A percentile compares a stretch with the other conserved stretches of the same genome.
These are phyloP conservation scores for Clamator glandarius DNA, from an alignment of 2,797 vertebrate species.

Conservation along the genomic window DNA sequence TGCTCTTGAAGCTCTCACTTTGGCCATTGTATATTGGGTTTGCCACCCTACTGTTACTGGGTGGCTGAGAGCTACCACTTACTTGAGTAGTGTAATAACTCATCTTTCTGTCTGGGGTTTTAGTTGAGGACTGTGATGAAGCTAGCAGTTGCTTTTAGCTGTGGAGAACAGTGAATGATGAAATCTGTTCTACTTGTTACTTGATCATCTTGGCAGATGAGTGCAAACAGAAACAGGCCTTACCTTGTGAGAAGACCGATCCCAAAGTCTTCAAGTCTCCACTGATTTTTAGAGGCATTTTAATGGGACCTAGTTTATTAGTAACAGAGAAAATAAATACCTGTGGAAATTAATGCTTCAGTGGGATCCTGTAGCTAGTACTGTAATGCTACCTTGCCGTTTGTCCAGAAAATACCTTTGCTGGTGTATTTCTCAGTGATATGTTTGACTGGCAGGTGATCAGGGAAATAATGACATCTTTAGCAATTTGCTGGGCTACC, in stretches of 20 bases:
- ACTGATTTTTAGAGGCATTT: background rate
- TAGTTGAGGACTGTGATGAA: background rate
- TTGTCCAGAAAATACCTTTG: background rate
- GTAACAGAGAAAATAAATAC: background rate
- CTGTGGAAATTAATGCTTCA: background rate
- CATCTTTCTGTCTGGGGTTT: fast-evolving
- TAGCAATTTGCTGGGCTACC: background rate
- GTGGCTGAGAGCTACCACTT: background rate
- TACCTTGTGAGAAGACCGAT: background rate
- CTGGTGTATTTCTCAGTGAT: background rate
- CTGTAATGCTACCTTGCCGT: background rate
- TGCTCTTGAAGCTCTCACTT: background rate
- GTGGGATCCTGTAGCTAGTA: background rate
- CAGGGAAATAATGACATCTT: background rate
- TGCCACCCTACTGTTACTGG: background rate
- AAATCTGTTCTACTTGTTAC: background rate
- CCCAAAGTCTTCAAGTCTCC: background rate
- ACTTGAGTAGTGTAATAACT: background rate
- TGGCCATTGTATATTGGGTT: fast-evolving
- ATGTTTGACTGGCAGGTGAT: background rate
- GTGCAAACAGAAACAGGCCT: background rate
- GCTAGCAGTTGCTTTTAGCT: background rate
- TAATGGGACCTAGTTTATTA: background rate
- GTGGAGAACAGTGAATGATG: background rate
- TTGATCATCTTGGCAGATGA: background rate